These are phyloP conservation scores for Porphyrio hochstetteri DNA, from an alignment of 2,113 vertebrate species.

Conservation along the genomic window DNA sequence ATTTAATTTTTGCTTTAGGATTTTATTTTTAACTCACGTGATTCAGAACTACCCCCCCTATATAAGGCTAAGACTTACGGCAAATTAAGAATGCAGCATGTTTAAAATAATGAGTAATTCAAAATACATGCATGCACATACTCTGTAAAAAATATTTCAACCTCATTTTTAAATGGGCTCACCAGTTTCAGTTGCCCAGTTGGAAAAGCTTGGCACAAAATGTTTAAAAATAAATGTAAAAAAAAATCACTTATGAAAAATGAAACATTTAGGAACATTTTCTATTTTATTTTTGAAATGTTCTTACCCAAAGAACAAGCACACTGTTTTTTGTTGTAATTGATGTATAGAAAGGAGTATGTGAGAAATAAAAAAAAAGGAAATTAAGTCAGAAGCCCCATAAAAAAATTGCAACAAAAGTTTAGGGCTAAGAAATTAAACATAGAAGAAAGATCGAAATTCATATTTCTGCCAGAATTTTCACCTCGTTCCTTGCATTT, in stretches of 20 bases:
- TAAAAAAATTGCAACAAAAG: neutral
- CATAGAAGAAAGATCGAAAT: neutral
- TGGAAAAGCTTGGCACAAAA: neutral
- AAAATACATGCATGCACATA: neutral
- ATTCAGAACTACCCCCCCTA: neutral
- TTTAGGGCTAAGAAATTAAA: neutral
- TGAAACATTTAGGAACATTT: neutral
- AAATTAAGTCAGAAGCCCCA: neutral
- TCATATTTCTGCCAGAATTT: neutral
- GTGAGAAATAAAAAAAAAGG: neutral
- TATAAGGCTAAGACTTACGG: fast-evolving
- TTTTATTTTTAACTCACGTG: neutral
- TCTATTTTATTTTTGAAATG: neutral
- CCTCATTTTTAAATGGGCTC: neutral
- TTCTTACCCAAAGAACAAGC: neutral
- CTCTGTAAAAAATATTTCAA: neutral
- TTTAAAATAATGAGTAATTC: neutral
- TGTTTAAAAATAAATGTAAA: neutral
- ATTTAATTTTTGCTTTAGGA: neutral
- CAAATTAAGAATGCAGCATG: neutral
- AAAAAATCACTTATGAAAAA: neutral
- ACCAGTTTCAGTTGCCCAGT: neutral
- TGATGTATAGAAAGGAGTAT: neutral
- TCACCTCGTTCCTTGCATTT: neutral
- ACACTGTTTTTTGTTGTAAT: neutral